Percentiles rank a stretch among this genome's conserved stretches.
These are phyloP conservation scores for Sisyra nigra DNA, from an alignment of 2,888 invertebrate species.

Conservation along the genomic window DNA sequence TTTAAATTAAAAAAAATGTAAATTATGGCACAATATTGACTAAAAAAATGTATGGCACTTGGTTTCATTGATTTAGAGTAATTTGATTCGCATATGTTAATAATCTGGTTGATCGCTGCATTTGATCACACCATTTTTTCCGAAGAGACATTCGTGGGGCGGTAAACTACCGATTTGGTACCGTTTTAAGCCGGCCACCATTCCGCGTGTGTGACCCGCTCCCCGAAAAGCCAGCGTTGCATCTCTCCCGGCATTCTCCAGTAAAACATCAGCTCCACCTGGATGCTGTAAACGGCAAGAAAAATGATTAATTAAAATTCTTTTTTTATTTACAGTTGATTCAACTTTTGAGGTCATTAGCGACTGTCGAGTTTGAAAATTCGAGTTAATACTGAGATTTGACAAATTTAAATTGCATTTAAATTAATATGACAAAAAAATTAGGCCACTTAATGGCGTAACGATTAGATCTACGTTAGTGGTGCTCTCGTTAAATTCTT, in stretches of 20 bases:
- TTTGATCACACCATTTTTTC: constrained; percentile 39
- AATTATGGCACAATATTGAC: too few species aligned
- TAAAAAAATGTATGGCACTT: too few species aligned
- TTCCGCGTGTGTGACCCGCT: constrained; percentile 56
- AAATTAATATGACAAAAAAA: too few species aligned
- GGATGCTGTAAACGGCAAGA: constrained; percentile 48
- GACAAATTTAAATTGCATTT: too few species aligned
- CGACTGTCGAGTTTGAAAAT: neutral
- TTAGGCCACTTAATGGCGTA: too few species aligned
- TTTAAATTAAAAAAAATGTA: too few species aligned
- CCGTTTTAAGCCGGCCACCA: constrained; percentile 45
- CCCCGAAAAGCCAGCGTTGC: constrained; percentile 70
- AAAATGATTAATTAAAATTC: constrained; percentile 5
- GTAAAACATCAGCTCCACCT: constrained; percentile 63
- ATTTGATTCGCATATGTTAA: too few species aligned
- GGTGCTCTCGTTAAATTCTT: too few species aligned
- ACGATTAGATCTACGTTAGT: too few species aligned
- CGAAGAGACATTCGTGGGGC: constrained; percentile 52
- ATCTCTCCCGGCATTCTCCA: constrained; percentile 74
- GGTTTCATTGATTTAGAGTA: too few species aligned
- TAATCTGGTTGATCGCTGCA: constrained; percentile 19
- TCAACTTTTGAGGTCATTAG: neutral
- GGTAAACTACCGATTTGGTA: constrained; percentile 66
- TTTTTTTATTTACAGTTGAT: neutral
- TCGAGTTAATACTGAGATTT: too few species aligned